Base-by-base conservation (phyloP, 2,797 vertebrate genomes). In the Eulemur albifrons region DNA sequence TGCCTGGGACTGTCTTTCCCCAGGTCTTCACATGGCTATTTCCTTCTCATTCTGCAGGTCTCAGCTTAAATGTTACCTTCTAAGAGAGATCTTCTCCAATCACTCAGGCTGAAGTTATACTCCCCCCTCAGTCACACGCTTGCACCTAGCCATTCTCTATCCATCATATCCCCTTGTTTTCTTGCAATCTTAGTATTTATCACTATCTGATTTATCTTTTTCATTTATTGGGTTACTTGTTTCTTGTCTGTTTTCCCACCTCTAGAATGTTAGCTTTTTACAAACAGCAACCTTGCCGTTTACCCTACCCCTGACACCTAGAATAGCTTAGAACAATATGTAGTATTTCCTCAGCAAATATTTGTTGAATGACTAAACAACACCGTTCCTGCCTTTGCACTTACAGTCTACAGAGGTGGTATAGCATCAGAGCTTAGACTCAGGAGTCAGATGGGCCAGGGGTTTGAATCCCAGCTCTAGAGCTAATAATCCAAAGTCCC, bases 201-300 rank as follows among this genome's bases (percentile, higher is more conserved):
- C 9, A 6, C 18, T 32, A 20, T 48, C 61, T 2, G 4, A 40
- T 32, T 88, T 35, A 5, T 57, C 43, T 63, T 91, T 70, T 72
- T 48, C 2, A 61, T 7, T 20, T 40, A 38, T 14, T 72, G 23
- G 48, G 61, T 25, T 27, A 32, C 5, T 85, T 86, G 32, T 87
- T 91, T 89, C 63, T 93, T 65, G 9, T 85, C 69, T 93, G 25
- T 75, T 82, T 75, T n/a, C 21, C 70, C 30, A 77, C 17, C 52
- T 96, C 57, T 81, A 54, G 77, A 81, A 72, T 52, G 21, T 90
- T 54, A 90, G 21, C 85, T 73, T 90, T 77, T 72, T 84, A 79
- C 43, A 81, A 77, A 94, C 20, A 91, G 59, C 75, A 45, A 40
- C 12, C n/a, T 82, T 86, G 15, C 61, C 30, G 3, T 48, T 72